Conservation (phyloP, 2,888 invertebrate genomes). For the Tetragonisca angustula region DNA sequence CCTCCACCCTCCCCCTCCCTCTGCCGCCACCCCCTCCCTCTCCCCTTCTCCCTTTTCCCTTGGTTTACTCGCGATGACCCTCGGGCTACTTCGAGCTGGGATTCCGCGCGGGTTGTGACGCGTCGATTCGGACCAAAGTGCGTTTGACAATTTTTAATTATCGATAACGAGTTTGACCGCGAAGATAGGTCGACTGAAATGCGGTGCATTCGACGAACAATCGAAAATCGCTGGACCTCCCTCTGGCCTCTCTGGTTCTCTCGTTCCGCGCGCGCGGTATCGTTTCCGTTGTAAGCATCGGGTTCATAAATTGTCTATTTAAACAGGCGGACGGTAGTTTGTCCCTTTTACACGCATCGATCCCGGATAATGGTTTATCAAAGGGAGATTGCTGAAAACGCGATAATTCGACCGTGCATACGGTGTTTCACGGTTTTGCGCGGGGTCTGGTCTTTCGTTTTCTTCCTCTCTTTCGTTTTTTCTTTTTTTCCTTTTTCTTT, state of each 20-base stretch:
- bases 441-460: not conserved
- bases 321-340: conserved; percentile 29
- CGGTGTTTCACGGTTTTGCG: not conserved
- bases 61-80: conserved; percentile 71
- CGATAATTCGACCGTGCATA: not conserved
- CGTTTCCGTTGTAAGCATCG: conserved; percentile 51
- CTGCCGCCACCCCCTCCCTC: conserved; percentile 15
- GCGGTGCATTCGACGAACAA: conserved; percentile 57
- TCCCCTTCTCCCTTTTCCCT: conserved; percentile 47
- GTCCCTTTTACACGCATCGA: conserved; percentile 31
- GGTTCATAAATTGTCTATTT: conserved; percentile 46
- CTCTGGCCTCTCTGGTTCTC: too few species aligned
- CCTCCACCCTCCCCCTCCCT: not conserved
- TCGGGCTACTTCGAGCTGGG: conserved; percentile 73
- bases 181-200: conserved; percentile 63
- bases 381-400: conserved; percentile 27
- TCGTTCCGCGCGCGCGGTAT: conserved; percentile 27
- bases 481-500: too few species aligned
- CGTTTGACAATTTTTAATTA: conserved; percentile 83
- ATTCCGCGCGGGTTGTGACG: conserved; percentile 68
- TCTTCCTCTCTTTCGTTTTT: not conserved
- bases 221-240: conserved; percentile 53
- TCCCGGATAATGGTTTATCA: conserved; percentile 29
- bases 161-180: conserved; percentile 75
- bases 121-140: conserved; percentile 74